A percentile compares a stretch with the other conserved stretches of the same genome.
These are phyloP conservation scores for Plagiodera versicolora DNA, from an alignment of 2,888 invertebrate species.

Conservation along the genomic window DNA sequence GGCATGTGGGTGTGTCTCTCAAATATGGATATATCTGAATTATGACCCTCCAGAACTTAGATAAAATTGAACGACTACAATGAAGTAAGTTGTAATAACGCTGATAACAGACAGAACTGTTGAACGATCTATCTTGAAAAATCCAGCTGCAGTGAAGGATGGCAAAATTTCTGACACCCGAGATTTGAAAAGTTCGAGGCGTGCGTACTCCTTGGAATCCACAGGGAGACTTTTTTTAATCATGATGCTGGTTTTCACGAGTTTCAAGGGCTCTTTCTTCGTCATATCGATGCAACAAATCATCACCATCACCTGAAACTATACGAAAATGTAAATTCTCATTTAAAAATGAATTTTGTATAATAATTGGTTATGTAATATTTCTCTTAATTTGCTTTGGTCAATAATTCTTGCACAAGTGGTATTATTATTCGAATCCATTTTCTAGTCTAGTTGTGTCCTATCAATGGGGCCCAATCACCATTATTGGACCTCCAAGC, in stretches of 20 bases:
- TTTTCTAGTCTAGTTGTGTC: too few relatives aligned
- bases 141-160: background rate
- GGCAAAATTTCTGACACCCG: background rate
- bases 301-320: slow-evolving; percentile 5
- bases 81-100: background rate
- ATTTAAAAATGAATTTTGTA: too few relatives aligned
- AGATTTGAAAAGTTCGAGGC: background rate
- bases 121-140: background rate
- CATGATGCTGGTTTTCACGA: background rate
- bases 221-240: background rate
- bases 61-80: slow-evolving; percentile 4
- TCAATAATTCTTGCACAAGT: too few relatives aligned
- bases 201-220: background rate
- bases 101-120: slow-evolving; percentile 2
- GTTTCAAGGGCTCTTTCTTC: background rate
- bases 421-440: too few relatives aligned
- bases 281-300: background rate
- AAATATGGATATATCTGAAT: too few relatives aligned
- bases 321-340: background rate
- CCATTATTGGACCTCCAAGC: too few relatives aligned
- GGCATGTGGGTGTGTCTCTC: too few relatives aligned
- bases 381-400: too few relatives aligned
- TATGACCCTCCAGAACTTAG: background rate
- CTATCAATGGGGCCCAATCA: too few relatives aligned
- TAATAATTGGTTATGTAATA: too few relatives aligned